Evolutionary conservation across 2,888 invertebrate genomes (phyloP).

Genomic region (Acleris holmiana): DNA sequence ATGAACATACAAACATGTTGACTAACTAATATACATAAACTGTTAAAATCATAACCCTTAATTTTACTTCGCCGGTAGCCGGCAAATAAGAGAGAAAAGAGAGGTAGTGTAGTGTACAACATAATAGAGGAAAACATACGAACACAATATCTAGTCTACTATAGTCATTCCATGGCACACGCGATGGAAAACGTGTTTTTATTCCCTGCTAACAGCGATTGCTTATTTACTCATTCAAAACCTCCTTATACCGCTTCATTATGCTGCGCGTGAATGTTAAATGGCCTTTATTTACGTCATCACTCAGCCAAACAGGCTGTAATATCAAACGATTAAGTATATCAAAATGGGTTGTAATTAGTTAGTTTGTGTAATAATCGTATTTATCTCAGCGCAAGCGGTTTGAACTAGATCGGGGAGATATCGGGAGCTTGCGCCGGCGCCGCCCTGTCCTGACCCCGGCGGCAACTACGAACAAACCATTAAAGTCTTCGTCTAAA

Average conservation of each 20-base stretch:
- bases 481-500: too few relatives aligned
- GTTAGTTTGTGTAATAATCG: conserved; percentile 18
- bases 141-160: not conserved
- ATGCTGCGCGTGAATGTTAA: conserved; percentile 27
- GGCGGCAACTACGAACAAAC: conserved; percentile 20
- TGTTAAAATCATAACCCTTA: too few relatives aligned
- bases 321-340: conserved; percentile 25
- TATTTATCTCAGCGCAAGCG: conserved; percentile 10
- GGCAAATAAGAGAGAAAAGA: not conserved
- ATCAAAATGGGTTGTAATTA: conserved; percentile 27
- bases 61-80: too few relatives aligned
- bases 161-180: too few relatives aligned
- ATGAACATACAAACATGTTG: too few relatives aligned
- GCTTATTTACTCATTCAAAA: conserved; percentile 15
- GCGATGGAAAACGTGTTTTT: not conserved
- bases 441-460: conserved; percentile 31
- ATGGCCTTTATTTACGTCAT: conserved; percentile 29
- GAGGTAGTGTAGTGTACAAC: not conserved
- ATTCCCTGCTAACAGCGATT: conserved; percentile 12
- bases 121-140: not conserved
- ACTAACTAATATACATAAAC: too few relatives aligned
- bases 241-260: conserved; percentile 22
- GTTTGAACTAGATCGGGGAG: conserved; percentile 26
- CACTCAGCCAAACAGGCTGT: conserved; percentile 17
- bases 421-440: conserved; percentile 18